phyloP scores from a whole-genome alignment of 1,140 invertebrate species.

The Pseudomyrmex gracilis region DNA sequence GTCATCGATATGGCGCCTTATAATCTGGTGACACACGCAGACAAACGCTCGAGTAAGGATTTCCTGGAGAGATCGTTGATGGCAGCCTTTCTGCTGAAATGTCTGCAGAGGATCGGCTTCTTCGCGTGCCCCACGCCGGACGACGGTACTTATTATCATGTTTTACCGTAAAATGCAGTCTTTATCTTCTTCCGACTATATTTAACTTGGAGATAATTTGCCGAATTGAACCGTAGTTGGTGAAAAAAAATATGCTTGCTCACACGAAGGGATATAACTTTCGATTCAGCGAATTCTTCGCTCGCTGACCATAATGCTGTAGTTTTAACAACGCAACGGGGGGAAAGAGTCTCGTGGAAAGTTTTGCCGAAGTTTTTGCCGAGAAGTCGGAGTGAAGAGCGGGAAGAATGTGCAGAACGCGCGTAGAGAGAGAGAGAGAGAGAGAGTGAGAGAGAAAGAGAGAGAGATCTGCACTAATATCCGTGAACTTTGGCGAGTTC shows the following conservation, averaged over 20 bases:
- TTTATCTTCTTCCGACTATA: not conserved
- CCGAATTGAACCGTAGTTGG: not conserved
- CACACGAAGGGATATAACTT: constrained; percentile 8
- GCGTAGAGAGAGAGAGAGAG: not conserved
- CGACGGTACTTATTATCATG: constrained; percentile 60
- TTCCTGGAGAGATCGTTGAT: constrained; percentile 92
- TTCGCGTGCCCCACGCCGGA: constrained; percentile 82
- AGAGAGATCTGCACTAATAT: constrained; percentile 43
- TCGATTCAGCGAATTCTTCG: constrained; percentile 37
- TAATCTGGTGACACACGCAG: constrained; percentile 89
- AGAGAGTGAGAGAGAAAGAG: not conserved
- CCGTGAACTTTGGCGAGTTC: constrained; percentile 38
- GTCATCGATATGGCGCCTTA: constrained; percentile 85
- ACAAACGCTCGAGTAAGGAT: constrained; percentile 88
- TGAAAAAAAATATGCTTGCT: constrained; percentile 23
- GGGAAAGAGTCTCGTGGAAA: constrained; percentile 39
- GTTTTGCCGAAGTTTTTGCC: constrained; percentile 54
- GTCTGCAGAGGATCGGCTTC: constrained; percentile 88
- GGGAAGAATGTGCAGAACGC: too few species aligned
- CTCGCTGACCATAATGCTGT: constrained; percentile 5
- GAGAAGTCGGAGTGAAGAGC: not conserved
- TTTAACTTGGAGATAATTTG: constrained; percentile 45
- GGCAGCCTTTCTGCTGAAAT: constrained; percentile 91
- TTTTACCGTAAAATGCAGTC: not conserved
- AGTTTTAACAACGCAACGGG: constrained; percentile 41